These are phyloP conservation scores for Calcarius ornatus DNA, from an alignment of 2,113 vertebrate genomes.

Conservation along the genomic window DNA sequence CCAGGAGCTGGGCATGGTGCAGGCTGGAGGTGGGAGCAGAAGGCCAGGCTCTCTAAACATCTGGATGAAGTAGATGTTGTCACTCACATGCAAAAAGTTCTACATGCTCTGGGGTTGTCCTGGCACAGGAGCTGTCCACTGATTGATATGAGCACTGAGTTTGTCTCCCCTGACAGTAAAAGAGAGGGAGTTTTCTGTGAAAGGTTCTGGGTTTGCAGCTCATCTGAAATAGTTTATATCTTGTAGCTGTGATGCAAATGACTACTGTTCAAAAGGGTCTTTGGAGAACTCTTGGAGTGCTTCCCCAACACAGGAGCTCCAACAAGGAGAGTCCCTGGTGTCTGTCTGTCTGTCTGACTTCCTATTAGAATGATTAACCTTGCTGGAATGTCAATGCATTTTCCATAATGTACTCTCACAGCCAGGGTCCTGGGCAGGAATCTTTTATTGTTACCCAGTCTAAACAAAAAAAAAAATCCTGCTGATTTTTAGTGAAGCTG, in stretches of 20 bases:
- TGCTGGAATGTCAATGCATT: conserved; percentile 15
- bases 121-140: not conserved
- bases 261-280: not conserved
- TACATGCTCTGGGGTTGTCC: not conserved
- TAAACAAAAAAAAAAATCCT: conserved; percentile 19
- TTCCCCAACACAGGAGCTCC: not conserved
- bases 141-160: not conserved
- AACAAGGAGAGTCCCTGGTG: not conserved
- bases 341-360: not conserved
- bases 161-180: not conserved
- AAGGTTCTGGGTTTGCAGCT: not conserved
- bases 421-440: conserved; percentile 2
- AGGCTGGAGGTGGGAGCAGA: not conserved
- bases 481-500: not conserved
- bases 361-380: not conserved
- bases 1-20: not conserved
- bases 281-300: not conserved
- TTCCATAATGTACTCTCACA: not conserved
- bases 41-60: not conserved
- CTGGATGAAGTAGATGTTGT: not conserved
- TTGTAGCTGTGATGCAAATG: not conserved
- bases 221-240: not conserved
- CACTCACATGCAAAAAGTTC: not conserved
- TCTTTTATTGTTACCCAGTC: conserved; percentile 9
- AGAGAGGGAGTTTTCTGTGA: not conserved